These are phyloP conservation scores for Aphaenogaster rudis DNA, from an alignment of 1,140 invertebrate genomes.

Conservation along the genomic window DNA sequence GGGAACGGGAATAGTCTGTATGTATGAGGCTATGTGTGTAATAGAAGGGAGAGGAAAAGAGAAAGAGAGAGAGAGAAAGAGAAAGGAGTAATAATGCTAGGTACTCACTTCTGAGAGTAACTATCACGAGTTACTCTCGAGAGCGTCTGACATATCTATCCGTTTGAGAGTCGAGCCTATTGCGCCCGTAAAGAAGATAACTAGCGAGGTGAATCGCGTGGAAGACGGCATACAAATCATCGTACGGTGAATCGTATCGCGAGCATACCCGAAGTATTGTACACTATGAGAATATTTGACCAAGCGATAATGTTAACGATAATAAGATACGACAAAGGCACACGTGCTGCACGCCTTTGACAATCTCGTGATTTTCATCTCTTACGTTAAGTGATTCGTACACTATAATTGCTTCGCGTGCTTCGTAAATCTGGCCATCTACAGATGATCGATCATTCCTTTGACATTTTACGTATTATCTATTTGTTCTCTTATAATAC, in stretches of 20 bases:
- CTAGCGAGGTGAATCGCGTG: background rate
- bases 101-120: constrained; percentile 26
- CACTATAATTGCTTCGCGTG: background rate
- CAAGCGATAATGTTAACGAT: background rate
- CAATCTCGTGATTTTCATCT: constrained; percentile 24
- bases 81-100: constrained; percentile 52
- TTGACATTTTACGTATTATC: background rate
- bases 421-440: background rate
- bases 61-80: constrained; percentile 8
- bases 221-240: background rate
- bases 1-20: constrained; percentile 29
- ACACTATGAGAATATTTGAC: background rate
- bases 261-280: background rate
- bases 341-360: background rate
- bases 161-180: background rate
- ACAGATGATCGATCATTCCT: background rate
- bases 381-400: background rate
- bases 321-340: background rate
- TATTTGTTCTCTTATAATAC: background rate
- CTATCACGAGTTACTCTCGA: constrained; percentile 30
- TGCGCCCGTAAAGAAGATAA: background rate
- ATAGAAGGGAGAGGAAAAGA: background rate
- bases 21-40: background rate
- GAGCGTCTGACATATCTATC: constrained; percentile 22
- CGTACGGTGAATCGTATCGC: constrained; percentile 1